phyloP scores from a whole-genome alignment of 2,113 vertebrate species.

The Taxidea taxus region DNA sequence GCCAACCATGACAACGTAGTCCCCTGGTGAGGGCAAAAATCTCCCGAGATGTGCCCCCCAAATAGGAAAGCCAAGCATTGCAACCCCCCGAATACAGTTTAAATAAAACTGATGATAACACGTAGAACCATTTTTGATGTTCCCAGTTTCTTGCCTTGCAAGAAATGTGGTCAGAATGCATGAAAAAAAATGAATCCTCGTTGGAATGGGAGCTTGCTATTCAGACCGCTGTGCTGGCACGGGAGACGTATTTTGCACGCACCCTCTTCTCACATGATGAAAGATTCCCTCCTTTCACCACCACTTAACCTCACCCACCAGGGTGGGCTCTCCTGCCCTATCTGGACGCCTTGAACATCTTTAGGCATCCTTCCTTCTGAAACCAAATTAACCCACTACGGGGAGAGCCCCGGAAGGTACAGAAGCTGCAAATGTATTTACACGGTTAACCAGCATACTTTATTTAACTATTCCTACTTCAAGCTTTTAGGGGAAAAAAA shows the following conservation, averaged over 20 bases:
- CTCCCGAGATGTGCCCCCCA: constrained; percentile 69
- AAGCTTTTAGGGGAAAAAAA: constrained; percentile 14
- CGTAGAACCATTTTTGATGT: constrained; percentile 59
- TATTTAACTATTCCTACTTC: constrained; percentile 75
- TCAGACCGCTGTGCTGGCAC: constrained; percentile 57
- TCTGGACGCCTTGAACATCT: constrained; percentile 8
- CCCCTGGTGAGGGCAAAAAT: constrained; percentile 62
- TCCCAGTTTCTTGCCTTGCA: constrained; percentile 68
- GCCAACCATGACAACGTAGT: constrained; percentile 62
- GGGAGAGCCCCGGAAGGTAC: constrained; percentile 65
- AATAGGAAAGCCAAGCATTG: constrained; percentile 57
- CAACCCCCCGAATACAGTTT: constrained; percentile 10
- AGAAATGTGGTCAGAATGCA: constrained; percentile 76
- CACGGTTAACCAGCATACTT: constrained; percentile 71
- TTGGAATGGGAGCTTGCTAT: constrained; percentile 71
- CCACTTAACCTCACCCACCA: constrained; percentile 64
- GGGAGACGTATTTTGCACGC: constrained; percentile 54
- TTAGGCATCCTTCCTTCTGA: constrained; percentile 71
- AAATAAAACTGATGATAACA: constrained; percentile 61
- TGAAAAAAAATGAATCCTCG: constrained; percentile 78
- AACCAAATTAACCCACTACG: constrained; percentile 73
- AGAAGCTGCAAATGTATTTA: constrained; percentile 75
- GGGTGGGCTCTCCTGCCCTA: constrained; percentile 61
- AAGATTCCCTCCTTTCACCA: constrained; percentile 44
- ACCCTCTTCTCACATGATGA: constrained; percentile 56